Conservation (phyloP, 2,888 invertebrate species). For the Ornithoptera priamus region DNA sequence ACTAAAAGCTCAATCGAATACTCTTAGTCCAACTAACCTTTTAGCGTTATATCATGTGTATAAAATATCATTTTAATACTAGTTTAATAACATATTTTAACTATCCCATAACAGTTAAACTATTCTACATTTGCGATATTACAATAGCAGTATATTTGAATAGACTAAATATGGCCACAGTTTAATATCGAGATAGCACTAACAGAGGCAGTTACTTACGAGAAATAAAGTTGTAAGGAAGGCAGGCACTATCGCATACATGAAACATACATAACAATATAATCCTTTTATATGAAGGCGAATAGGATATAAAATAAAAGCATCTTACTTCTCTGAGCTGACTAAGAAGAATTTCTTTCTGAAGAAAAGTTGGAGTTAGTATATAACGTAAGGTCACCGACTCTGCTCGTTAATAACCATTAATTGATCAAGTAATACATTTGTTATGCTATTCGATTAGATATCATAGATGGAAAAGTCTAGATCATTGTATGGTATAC, state of each 20-base stretch:
- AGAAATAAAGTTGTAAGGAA: not conserved
- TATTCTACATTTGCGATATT: not conserved
- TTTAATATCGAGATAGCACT: not conserved
- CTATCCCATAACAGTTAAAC: not conserved
- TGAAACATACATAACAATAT: not conserved
- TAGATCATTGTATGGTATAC: not conserved
- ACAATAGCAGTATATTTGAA: not conserved
- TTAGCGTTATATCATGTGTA: conserved; percentile 5
- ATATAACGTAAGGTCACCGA: not conserved
- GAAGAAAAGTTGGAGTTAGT: not conserved
- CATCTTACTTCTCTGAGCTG: not conserved
- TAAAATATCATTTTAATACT: conserved; percentile 4
- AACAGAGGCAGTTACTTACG: not conserved
- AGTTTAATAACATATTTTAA: not conserved
- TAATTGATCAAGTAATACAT: conserved; percentile 1
- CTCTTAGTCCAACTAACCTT: not conserved
- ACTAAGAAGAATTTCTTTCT: not conserved
- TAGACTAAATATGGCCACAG: not conserved
- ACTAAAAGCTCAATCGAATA: conserved; percentile 14
- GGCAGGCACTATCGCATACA: not conserved
- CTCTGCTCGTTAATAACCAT: not conserved
- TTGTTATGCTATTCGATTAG: not conserved
- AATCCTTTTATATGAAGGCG: not conserved
- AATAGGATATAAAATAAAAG: not conserved
- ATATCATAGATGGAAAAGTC: not conserved